Base-by-base conservation (phyloP, 2,888 invertebrate species). In the Thymelicus sylvestris region DNA sequence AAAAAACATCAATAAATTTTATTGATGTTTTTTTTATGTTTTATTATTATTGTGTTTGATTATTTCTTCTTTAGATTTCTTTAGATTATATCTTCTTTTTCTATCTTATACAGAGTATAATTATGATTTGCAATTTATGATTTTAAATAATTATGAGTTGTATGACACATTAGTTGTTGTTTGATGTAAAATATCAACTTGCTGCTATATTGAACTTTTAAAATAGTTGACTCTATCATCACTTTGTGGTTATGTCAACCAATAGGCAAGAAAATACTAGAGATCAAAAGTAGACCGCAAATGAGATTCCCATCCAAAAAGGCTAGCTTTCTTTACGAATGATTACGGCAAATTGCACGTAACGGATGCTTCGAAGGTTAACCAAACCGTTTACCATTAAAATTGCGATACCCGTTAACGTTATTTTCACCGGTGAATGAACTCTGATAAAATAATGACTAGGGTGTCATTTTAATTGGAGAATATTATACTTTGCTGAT, bases 221-320 rank as follows among this genome's bases (percentile, higher is more conserved):
- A 38, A 55, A 57, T 19, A 38, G 38, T 38, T 57, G 13, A 38
- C 19, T 10, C 50, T 48, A 60, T 67, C 19, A 52, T 52, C 52
- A 55, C 41, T 63, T 52, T 15, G 55, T 83, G 81, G 83, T 74
- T 61, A 73, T 75, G 76, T 75, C 78, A 83, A 68, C 72, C 72
- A 74, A 76, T 80, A 78, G 77, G 76, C 77, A 77, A 81, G 81
- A 84, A 82, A 84, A 84, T 80, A 76, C 79, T 79, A 76, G 79
- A 84, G 84, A 88, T 89, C 88, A 89, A 88, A 90, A 87, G 55
- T 82, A 82, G 78, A 90, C 92, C 91, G 85, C 91, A 91, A 92
- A 92, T 89, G 87, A 88, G 88, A 85, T 86, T 87, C 81, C 78
- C 83, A 87, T 85, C 87, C 85, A 84, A 84, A 41, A 84, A 41